Base-by-base conservation (phyloP, 2,888 invertebrate genomes). In the Drosophila barbarae region DNA sequence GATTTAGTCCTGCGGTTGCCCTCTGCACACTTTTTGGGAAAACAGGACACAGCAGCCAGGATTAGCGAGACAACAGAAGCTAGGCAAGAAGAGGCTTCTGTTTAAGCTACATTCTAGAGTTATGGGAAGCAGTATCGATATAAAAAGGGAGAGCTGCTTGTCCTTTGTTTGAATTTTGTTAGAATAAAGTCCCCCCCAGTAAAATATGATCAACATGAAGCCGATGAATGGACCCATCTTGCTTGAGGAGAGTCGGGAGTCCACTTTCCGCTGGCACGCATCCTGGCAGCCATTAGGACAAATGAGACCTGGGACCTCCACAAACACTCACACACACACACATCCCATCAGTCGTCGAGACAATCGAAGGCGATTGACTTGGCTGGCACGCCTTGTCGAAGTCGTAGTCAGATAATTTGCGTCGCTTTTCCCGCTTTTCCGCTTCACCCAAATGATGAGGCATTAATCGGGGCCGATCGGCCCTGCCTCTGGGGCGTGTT, bases 401-500 rank as follows among this genome's bases (percentile, higher is more conserved):
- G 68, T 46, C 46, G 46, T 9, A 32, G 32, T 61, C 36, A 57
- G 52, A 76, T 75, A 76, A 77, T 77, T 77, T 75, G 71, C 63
- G 56, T 64, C 38, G 56, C 47, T 55, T 66, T 53, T 42, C 47
- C 51, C 58, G 58, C 36, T 47, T 69, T 71, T 26, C 26, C 26
- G 26, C 26, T 26, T 26, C 26, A 26, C 56, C 71, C 77, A 79
- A 79, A 79, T 82, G 79, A 79, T 79, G 70, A 72, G 57, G 67
- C 73, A 82, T 77, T 79, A 82, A 82, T 81, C 73, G 71, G 66
- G 39, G 47, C 58, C 55, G 57, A 69, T 65, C 51, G 72, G 69
- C 59, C 58, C 80, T 57, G 77, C 77, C 80, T 75, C 60, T 51
- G 58, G 83, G 79, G 80, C 80, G 80, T 81, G 74, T 66, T 71